Base-by-base conservation (phyloP, 1,140 invertebrate species). In the Bathynomus jamesi region DNA sequence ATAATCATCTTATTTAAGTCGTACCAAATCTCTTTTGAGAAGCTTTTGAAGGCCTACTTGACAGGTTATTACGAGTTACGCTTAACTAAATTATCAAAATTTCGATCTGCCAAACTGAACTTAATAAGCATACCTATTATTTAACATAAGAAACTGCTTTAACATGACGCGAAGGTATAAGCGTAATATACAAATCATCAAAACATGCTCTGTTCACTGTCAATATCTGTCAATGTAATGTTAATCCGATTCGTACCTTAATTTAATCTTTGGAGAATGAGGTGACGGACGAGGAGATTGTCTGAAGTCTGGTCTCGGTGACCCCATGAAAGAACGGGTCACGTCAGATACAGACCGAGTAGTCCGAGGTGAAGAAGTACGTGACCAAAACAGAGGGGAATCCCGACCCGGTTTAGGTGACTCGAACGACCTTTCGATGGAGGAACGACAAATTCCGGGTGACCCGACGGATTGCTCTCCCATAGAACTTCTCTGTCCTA, bases 241-340 rank as follows among this genome's bases (percentile, higher is more conserved):
- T n/a, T n/a, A n/a, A n/a, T n/a, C n/a, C n/a, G n/a, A n/a, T 46
- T 32, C 31, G 27, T 71, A 77, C 76, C 76, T 77, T 46, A 77
- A 67, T 60, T 77, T 77, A 24, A 77, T 77, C 63, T 77, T 77
- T 4, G 76, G 76, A 53, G 76, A 77, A 61, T 77, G 76, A 17
- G 76, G 76, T 4, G 76, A 69, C 24, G 76, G 69, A 31, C 76
- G 31, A 25, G 76, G 76, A 32, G 76, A 77, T 17, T 77, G 66
- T 32, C 69, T 65, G 27, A 69, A 70, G 32, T 74, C 72, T 28
- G 70, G 69, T 24, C 76, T 65, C 24, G 76, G 76, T 1, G 76
- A 77, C 21, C 69, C 70, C 46, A 74, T 46, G 3, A 72, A 65
- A 13, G 76, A 77, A n/a, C 76, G 69, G 10, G 76, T 74, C 25